Percentiles rank a stretch among this genome's conserved stretches.
Conservation (phyloP, 2,888 invertebrate genomes). For the Lottia gigantea region DNA sequence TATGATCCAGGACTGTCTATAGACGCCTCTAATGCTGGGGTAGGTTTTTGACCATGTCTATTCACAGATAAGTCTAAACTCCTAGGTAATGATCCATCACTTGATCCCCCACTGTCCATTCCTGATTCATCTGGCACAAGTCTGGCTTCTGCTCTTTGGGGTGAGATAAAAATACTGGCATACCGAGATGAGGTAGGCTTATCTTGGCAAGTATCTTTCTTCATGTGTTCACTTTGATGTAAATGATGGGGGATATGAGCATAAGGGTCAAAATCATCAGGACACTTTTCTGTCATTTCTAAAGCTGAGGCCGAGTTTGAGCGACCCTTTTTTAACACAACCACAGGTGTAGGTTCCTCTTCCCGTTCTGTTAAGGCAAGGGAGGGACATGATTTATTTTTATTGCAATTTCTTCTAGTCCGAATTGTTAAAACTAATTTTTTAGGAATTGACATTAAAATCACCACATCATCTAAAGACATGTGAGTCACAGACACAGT, state of each 20-base stretch:
- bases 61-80: conserved; percentile 52
- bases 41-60: conserved; percentile 28
- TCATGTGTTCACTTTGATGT: conserved; percentile 36
- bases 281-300: conserved; percentile 62
- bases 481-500: conserved; percentile 96
- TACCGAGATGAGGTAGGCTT: conserved; percentile 49
- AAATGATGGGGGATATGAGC: conserved; percentile 41
- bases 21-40: conserved; percentile 13
- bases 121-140: conserved; percentile 50
- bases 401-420: conserved; percentile 56
- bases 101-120: conserved; percentile 56
- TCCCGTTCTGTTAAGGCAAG: conserved; percentile 60
- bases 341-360: conserved; percentile 56
- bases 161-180: conserved; percentile 62
- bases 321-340: conserved; percentile 62
- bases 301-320: conserved; percentile 59
- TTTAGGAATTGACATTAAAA: conserved; percentile 98
- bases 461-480: conserved; percentile 98
- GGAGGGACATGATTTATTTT: conserved; percentile 61
- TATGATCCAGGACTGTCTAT: conserved; percentile 30
- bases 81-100: conserved; percentile 56
- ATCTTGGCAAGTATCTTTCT: conserved; percentile 44
- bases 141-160: conserved; percentile 59
- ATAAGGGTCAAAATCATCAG: conserved; percentile 53
- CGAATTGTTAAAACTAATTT: conserved; percentile 90